Conservation (phyloP, 2,797 vertebrate genomes). For the Sebastes matsubarae region DNA sequence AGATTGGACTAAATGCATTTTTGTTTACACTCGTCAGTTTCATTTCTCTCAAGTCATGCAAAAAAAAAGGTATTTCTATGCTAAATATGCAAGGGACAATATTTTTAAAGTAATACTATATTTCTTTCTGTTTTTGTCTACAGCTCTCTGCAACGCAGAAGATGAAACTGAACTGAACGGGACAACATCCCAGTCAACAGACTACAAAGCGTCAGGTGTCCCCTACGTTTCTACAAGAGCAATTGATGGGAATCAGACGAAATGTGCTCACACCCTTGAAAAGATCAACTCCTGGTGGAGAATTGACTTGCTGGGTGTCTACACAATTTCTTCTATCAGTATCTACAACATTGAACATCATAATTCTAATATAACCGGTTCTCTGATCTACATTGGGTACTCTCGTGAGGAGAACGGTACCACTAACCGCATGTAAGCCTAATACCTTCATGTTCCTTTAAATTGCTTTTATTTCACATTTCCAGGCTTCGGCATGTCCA, state of each 20-base stretch:
- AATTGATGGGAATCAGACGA: accelerated
- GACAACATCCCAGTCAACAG: neutral
- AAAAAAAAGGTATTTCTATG: neutral
- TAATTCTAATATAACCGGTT: accelerated
- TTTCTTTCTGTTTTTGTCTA: neutral
- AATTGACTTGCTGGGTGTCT: slow-evolving; percentile 20
- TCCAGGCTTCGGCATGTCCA: neutral
- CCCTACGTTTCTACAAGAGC: accelerated
- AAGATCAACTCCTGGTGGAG: neutral
- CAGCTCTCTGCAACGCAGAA: neutral
- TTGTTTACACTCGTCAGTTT: neutral
- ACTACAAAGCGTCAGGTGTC: accelerated
- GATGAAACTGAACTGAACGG: accelerated
- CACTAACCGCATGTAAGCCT: neutral
- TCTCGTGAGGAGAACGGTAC: neutral
- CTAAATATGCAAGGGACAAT: neutral
- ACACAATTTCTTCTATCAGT: neutral
- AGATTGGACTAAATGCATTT: neutral
- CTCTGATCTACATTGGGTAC: slow-evolving; percentile 16
- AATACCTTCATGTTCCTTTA: neutral
- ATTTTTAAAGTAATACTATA: neutral
- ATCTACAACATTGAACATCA: accelerated
- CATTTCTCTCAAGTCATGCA: neutral
- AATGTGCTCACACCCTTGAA: accelerated
- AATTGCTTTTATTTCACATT: neutral